These are phyloP conservation scores for Drosophila testacea DNA, from an alignment of 2,888 invertebrate species.

Conservation along the genomic window DNA sequence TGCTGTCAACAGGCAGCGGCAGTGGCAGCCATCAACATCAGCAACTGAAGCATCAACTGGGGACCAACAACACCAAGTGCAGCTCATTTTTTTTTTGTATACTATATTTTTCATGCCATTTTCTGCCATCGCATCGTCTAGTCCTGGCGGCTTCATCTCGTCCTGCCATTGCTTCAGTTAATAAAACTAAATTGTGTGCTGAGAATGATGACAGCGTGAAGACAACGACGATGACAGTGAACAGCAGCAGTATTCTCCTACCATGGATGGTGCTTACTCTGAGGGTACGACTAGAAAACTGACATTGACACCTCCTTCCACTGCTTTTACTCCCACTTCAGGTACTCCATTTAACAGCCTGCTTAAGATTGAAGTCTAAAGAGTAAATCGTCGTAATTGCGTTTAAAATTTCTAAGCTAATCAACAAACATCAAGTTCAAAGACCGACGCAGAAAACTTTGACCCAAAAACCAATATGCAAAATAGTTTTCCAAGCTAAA, in stretches of 20 bases:
- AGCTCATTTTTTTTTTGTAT: constrained; percentile 48
- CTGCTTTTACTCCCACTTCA: neutral
- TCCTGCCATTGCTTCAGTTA: constrained; percentile 54
- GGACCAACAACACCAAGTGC: constrained; percentile 46
- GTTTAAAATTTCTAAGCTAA: constrained; percentile 22
- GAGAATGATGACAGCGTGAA: constrained; percentile 62
- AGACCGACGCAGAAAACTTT: constrained; percentile 7
- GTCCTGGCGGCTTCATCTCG: constrained; percentile 9
- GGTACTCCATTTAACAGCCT: constrained; percentile 25
- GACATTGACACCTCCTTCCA: neutral
- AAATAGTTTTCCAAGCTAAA: constrained; percentile 29
- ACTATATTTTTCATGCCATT: constrained; percentile 25
- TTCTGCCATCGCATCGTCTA: constrained; percentile 20
- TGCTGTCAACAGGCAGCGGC: constrained; percentile 52
- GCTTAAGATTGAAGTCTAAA: constrained; percentile 15
- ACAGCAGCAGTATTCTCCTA: constrained; percentile 11
- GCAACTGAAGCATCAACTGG: constrained; percentile 30
- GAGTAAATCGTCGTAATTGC: constrained; percentile 40
- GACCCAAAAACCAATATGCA: constrained; percentile 25
- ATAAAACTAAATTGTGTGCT: constrained; percentile 78
- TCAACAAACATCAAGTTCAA: constrained; percentile 10
- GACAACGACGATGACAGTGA: constrained; percentile 33
- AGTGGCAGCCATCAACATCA: constrained; percentile 45
- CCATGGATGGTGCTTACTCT: neutral
- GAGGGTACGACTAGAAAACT: neutral